Evolutionary conservation across 2,888 invertebrate species (phyloP).

Genomic region (Tribolium freemani): DNA sequence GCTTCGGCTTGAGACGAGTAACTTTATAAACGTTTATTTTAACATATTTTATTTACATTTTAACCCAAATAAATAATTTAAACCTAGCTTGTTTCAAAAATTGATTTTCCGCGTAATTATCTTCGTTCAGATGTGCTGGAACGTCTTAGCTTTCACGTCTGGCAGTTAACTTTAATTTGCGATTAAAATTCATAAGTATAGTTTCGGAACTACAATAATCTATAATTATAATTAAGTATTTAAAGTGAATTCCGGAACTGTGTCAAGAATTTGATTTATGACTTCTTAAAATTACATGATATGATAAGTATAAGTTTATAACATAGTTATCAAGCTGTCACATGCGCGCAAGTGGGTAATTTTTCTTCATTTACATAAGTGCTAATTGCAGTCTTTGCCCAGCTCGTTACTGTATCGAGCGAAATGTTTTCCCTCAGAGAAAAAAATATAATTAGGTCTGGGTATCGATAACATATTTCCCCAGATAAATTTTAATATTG

Average conservation of each 20-base stretch:
- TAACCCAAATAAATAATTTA: no score
- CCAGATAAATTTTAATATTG: constrained; percentile 30
- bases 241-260: not conserved
- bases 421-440: not conserved
- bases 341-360: not conserved
- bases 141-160: no score
- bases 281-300: not conserved
- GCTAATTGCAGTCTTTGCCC: not conserved
- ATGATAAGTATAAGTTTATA: not conserved
- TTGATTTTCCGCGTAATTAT: no score
- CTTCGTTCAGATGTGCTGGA: no score
- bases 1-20: no score
- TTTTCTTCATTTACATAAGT: not conserved
- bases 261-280: not conserved
- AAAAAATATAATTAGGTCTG: not conserved
- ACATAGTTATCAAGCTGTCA: not conserved
- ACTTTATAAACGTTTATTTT: no score
- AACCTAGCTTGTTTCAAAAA: no score
- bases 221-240: not conserved
- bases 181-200: no score
- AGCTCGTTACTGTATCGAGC: not conserved
- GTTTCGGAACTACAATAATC: no score
- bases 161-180: no score
- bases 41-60: no score
- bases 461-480: not conserved